Evolutionary conservation across 30 jellyfish, hydroid and myxozoan species (phyloP), one percentile per base, ranked within the genome.

Genomic region (Aurelia sp.): DNA sequence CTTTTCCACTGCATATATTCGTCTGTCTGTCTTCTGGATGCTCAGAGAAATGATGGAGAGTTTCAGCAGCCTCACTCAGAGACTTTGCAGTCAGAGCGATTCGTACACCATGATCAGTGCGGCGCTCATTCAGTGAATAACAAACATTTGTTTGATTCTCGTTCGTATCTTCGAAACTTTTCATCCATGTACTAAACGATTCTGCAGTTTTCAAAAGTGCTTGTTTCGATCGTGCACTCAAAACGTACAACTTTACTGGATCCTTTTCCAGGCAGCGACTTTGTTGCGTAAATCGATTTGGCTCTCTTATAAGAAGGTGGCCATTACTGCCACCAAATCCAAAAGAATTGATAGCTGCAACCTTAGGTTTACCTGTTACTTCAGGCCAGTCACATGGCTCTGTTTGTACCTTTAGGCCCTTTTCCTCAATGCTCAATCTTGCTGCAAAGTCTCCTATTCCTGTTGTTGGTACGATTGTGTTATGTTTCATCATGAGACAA

Each of bases 251-350:
- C 70, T 76, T 74, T 71, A 68, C 10, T 13, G 85, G 60, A 15
- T 71, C 41, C 59, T 86, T 65, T 5, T 55, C 41, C 7, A n/a
- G 15, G 15, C 18, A 13, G 23, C 8, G 71, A 8, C 31, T 47
- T 6, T 11, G 6, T 23, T 7, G 27, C 37, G 40, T 21, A 1
- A 44, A 11, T 71, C 19, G 23, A 21, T 19, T 13, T 15, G 94
- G 30, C 22, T 86, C 95, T 40, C 76, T 76, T 30, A 86, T 44
- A 9, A 86, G 57, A 65, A 86, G 53, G 33, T 86, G 95, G 13
- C 85, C 95, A 66, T 86, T 86, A 60, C 95, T 86, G 2, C 95
- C 95, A 4, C 95, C 95, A 55, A 74, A 86, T 13, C 95, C 95
- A 74, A 86, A 86, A 1, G 95, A 86, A 31, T 86, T 86, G 6